Base-by-base conservation (phyloP, 2,113 vertebrate species). In the Salvator merianae region DNA sequence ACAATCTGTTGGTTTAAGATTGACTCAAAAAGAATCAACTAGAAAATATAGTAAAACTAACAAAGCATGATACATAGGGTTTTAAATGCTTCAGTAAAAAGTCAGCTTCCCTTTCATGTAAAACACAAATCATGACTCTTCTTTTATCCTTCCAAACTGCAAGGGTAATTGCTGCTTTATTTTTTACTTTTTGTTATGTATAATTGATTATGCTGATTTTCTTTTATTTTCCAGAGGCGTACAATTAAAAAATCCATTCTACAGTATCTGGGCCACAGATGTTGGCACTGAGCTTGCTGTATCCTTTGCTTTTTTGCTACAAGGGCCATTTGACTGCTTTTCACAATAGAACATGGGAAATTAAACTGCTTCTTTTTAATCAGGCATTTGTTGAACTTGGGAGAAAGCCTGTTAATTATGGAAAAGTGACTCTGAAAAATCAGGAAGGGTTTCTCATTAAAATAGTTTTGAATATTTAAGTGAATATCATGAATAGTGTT, bases 161-260 rank as follows among this genome's bases (percentile, higher is more conserved):
- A 73, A 43, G 14, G 34, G 26, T 8, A 32, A 63, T 30, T 47
- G 36, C 24, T 47, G 53, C 36, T 47, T 79, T 53, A 32, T 73
- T 3, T 26, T 26, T 30, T 38, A 40, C 69, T 28, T 65, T 59
- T 55, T 7, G 1, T 22, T 73, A 34, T 79, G n/a, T 22, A 34
- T 79, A 26, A 70, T 3, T 66, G 88, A 36, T 73, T 78, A 38
- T 62, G 3, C 77, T 74, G 1, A 55, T 62, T 84, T 6, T 7
- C 40, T 91, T 77, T n/a, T 90, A 65, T 92, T 85, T 53, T 90
- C 55, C 88, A 99, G 99, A 95, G 99, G 99, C 1, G 98, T 99
- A 47, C 99, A 99, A 92, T 95, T 99, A 90, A 99, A 96, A 36
- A 99, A 99, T 90, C 99, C 99, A 7, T 99, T 99, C 97, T 99